Evolutionary conservation across 2,888 invertebrate genomes (phyloP), one percentile per base, ranked within the genome.

Genomic region (Epirrhoe alternata): DNA sequence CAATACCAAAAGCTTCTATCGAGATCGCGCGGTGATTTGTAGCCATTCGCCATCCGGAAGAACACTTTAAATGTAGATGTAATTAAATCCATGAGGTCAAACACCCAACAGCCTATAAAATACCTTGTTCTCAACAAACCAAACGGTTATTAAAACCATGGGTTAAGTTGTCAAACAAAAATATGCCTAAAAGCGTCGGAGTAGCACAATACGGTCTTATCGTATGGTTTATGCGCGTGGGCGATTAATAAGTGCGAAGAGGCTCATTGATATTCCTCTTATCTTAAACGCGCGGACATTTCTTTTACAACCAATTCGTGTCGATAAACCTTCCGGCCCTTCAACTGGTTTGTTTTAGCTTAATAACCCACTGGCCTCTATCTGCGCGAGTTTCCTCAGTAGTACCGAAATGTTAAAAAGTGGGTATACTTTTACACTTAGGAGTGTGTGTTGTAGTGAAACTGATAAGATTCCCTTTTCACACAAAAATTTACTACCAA

Each of bases 1-100:
- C 82, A 78, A 66, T 53, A 47, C 74, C 38, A 42, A 77, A 69
- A 72, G 73, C 73, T 67, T 76, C 71, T 80, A 79, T 81, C 75
- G 72, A 75, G 77, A 83, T 77, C 76, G 73, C 75, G 70, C 74
- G 68, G 76, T 83, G 82, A 83, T 85, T 81, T 83, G 87, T 87
- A 78, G 84, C 82, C 80, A 83, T 79, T 64, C 64, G 66, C 64
- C 67, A 70, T 76, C 82, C 86, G 87, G 86, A 88, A 88, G 84
- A 86, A 70, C 74, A 77, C 73, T 53, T 66, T 76, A 82, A 78
- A 77, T 78, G 71, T 71, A 64, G 71, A 73, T 71, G 38, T 78
- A 77, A 82, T 79, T 42, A 77, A 78, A 77, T 75, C 77, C 74
- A 77, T 81, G 82, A 84, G 84, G 79, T 85, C 82, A 83, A 84